Conservation (phyloP, 2,113 vertebrate genomes). For the Upupa epops region DNA sequence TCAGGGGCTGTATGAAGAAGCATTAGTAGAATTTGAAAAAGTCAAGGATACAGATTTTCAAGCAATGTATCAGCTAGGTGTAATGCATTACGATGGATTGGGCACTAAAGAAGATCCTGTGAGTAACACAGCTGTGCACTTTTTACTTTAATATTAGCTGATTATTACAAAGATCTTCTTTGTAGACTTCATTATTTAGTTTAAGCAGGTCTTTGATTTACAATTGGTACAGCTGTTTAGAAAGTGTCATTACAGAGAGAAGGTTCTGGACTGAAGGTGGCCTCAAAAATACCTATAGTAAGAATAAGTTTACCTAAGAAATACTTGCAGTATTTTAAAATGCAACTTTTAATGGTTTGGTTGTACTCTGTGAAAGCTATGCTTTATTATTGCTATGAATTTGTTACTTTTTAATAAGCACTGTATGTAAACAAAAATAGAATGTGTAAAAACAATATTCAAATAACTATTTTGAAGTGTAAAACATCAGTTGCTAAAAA, state of each 20-base stretch:
- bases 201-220: neutral
- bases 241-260: neutral
- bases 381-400: neutral
- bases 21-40: conserved; percentile 77
- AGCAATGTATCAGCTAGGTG: conserved; percentile 82
- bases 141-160: neutral
- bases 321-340: neutral
- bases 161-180: neutral
- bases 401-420: neutral
- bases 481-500: neutral
- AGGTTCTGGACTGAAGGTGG: neutral
- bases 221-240: neutral
- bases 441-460: neutral
- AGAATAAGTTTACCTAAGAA: neutral
- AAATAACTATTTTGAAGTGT: neutral
- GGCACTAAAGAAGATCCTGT: conserved; percentile 73
- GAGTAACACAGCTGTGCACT: conserved; percentile 41
- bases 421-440: neutral
- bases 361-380: neutral
- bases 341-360: neutral
- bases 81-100: conserved; percentile 86
- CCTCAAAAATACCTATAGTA: neutral
- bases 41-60: conserved; percentile 77
- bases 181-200: neutral
- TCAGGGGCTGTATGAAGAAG: conserved; percentile 78